These are phyloP conservation scores for Cryptosula pallasiana DNA, from an alignment of 2,888 invertebrate genomes.

Conservation along the genomic window DNA sequence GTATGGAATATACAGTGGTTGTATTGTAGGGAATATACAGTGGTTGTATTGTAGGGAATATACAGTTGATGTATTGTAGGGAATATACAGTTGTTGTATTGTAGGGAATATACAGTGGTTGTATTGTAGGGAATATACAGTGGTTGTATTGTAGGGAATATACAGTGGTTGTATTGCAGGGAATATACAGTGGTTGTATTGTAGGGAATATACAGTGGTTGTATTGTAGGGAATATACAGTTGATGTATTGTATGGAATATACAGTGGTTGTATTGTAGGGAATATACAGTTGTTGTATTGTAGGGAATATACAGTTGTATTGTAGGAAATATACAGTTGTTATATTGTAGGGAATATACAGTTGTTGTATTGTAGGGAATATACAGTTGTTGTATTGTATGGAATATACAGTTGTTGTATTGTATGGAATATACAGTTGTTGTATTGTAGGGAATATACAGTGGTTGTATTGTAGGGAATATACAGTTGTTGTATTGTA, in stretches of 20 bases:
- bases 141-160: not conserved
- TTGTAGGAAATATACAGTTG: too few species aligned
- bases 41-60: not conserved
- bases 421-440: slow-evolving; percentile 81
- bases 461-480: too few species aligned
- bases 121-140: too few species aligned
- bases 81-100: too few species aligned
- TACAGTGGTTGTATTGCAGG: not conserved
- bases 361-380: not conserved
- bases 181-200: not conserved
- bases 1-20: not conserved
- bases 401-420: too few species aligned
- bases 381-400: not conserved
- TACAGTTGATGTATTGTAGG: not conserved
- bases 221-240: not conserved
- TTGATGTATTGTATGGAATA: not conserved
- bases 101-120: not conserved
- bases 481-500: too few species aligned
- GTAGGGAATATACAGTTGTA: not conserved
- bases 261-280: not conserved
- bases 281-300: too few species aligned
- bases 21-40: not conserved
- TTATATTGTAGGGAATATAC: not conserved
- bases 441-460: slow-evolving; percentile 60
- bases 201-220: not conserved